Evolutionary conservation across 2,888 invertebrate species (phyloP).

Genomic region (Cremastobaeus sp.): DNA sequence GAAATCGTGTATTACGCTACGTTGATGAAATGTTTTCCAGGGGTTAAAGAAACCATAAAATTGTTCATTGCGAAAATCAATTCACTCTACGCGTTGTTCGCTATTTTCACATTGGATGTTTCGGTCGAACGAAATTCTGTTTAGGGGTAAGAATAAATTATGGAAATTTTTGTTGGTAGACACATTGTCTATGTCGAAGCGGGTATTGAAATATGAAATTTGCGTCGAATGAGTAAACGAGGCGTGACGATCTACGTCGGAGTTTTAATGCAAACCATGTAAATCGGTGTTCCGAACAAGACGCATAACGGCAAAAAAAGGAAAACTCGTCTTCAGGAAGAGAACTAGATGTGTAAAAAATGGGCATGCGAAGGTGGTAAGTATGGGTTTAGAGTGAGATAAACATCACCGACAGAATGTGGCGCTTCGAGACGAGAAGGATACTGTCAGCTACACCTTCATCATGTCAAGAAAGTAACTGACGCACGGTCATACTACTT

Average conservation of each 20-base stretch:
- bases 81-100: not conserved
- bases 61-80: no score
- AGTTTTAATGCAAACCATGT: constrained; percentile 66
- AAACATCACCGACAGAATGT: constrained; percentile 65
- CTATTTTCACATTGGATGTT: no score
- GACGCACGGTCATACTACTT: constrained; percentile 56
- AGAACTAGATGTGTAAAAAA: constrained; percentile 48
- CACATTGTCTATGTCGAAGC: constrained; percentile 43
- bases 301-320: constrained; percentile 35
- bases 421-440: constrained; percentile 53
- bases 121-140: no score
- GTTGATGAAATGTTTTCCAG: no score
- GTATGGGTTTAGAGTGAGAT: constrained; percentile 71
- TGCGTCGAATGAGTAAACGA: constrained; percentile 58
- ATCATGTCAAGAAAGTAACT: constrained; percentile 57
- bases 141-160: no score
- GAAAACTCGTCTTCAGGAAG: constrained; percentile 38
- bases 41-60: no score
- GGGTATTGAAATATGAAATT: constrained; percentile 64
- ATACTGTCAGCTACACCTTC: constrained; percentile 60
- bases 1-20: no score
- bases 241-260: constrained; percentile 65
- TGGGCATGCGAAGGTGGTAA: constrained; percentile 66
- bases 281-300: constrained; percentile 56
- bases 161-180: no score